A percentile compares a stretch with the other conserved stretches of the same genome.
phyloP scores from a whole-genome alignment of 1,140 invertebrate genomes.

The Lethocerus indicus region DNA sequence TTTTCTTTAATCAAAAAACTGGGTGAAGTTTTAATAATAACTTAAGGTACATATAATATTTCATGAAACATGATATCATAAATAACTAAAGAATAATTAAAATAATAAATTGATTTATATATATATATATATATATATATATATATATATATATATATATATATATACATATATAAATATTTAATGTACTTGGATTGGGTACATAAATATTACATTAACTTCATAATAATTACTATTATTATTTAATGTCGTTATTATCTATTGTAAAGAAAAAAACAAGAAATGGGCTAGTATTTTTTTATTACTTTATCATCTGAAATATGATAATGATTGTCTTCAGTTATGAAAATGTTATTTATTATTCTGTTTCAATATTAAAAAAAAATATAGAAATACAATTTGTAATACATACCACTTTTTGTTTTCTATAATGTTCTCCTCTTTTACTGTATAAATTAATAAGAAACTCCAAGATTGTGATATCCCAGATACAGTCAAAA shows the following conservation, averaged over 20 bases:
- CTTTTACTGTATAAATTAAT: slow-evolving; percentile 71
- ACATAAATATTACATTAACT: background rate
- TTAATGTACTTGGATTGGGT: too few species aligned
- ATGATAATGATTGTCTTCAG: too few species aligned
- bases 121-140: background rate
- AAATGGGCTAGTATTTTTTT: too few species aligned
- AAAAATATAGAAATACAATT: slow-evolving; percentile 5
- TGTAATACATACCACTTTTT: slow-evolving; percentile 45
- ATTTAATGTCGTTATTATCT: background rate
- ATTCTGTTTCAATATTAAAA: slow-evolving; percentile 5
- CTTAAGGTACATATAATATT: background rate
- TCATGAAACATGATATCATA: background rate
- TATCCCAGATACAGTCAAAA: slow-evolving; percentile 90
- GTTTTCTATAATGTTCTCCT: slow-evolving; percentile 73
- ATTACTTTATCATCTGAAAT: too few species aligned
- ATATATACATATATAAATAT: too few species aligned
- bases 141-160: too few species aligned
- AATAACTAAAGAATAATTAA: background rate
- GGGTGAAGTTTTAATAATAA: background rate
- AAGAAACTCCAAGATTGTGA: slow-evolving; percentile 81
- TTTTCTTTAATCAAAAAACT: too few species aligned
- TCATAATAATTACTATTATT: background rate
- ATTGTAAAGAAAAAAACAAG: too few species aligned
- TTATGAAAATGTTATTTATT: background rate
- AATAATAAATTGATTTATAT: background rate